A percentile compares a stretch with the other conserved stretches of the same genome.
phyloP scores from a whole-genome alignment of 2,797 vertebrate genomes.

The Gastrophryne carolinensis region DNA sequence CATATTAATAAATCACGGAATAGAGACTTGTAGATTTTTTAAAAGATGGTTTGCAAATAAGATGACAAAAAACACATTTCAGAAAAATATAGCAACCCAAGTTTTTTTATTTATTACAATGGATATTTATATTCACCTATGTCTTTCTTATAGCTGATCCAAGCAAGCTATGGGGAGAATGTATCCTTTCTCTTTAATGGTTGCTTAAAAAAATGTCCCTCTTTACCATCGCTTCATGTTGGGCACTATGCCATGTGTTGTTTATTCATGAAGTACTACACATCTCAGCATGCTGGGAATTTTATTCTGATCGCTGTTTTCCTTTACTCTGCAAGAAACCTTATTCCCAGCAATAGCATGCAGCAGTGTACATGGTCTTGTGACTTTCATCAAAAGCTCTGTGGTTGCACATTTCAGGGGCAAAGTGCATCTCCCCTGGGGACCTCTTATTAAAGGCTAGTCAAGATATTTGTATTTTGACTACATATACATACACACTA shows the following conservation, averaged over 20 bases:
- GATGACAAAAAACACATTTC: no score
- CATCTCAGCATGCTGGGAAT: neutral
- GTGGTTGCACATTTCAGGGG: neutral
- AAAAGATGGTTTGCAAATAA: no score
- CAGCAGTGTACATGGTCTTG: neutral
- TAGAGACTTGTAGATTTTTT: no score
- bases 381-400: neutral
- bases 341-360: neutral
- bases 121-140: no score
- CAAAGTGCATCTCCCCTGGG: constrained; percentile 12
- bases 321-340: no score
- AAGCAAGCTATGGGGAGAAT: neutral
- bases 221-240: no score
- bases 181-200: neutral
- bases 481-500: no score
- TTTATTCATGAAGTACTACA: neutral
- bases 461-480: no score
- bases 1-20: no score
- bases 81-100: no score
- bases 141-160: neutral
- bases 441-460: neutral
- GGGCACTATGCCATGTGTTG: neutral
- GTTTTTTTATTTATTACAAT: no score
- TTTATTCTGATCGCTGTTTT: neutral
- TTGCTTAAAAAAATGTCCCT: neutral